These are phyloP conservation scores for Entomyzon cyanotis DNA, from an alignment of 2,113 vertebrate species.

Conservation along the genomic window DNA sequence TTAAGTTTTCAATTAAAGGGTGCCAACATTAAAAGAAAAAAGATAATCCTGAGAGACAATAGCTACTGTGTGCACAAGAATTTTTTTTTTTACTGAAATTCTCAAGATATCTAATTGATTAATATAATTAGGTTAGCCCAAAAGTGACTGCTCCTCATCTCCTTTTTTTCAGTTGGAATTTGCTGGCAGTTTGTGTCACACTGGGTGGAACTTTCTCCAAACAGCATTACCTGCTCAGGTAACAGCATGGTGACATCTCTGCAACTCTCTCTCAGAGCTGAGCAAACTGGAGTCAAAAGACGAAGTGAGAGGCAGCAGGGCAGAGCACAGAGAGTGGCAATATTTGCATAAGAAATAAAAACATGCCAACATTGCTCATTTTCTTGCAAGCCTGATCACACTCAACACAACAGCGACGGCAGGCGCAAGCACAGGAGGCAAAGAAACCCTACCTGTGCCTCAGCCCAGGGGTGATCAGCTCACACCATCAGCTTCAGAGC, in stretches of 20 bases:
- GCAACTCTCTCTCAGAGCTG: neutral
- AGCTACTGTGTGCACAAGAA: neutral
- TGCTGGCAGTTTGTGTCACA: neutral
- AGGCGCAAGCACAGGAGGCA: neutral
- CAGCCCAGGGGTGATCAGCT: neutral
- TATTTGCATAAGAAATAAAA: neutral
- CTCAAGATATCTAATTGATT: neutral
- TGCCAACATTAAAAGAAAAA: neutral
- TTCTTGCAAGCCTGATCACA: neutral
- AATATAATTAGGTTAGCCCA: neutral
- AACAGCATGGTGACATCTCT: neutral
- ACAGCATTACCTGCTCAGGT: neutral
- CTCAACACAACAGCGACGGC: neutral
- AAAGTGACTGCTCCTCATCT: neutral
- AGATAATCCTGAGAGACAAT: neutral
- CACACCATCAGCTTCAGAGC: neutral
- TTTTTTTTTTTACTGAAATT: neutral
- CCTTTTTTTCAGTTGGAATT: neutral
- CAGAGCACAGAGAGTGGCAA: neutral
- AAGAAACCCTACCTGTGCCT: neutral
- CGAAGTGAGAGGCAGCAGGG: neutral
- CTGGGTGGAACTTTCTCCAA: neutral
- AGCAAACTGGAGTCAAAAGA: neutral
- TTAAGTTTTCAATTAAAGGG: constrained; percentile 22
- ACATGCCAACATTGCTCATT: neutral